A percentile compares a stretch with the other conserved stretches of the same genome.
phyloP scores from a whole-genome alignment of 2,888 invertebrate genomes.

The Netelia inedita region DNA sequence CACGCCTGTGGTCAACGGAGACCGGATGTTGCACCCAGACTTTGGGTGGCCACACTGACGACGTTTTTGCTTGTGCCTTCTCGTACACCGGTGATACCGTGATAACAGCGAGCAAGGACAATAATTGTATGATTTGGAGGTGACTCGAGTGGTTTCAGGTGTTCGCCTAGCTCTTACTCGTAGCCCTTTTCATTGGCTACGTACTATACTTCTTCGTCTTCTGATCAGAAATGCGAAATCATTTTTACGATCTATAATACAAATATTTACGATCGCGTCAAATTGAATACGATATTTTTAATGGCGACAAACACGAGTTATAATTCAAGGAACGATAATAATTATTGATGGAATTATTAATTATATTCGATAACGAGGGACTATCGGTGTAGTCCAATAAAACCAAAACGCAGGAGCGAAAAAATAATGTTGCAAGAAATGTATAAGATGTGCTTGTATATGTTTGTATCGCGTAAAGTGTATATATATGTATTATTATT shows the following conservation, averaged over 20 bases:
- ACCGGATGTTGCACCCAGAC: slow-evolving; percentile 90
- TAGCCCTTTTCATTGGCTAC: slow-evolving; percentile 76
- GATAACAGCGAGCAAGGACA: slow-evolving; percentile 93
- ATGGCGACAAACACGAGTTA: not conserved
- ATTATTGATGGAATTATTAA: not conserved
- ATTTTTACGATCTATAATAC: not conserved
- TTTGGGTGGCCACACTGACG: slow-evolving; percentile 91
- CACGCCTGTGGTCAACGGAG: slow-evolving; percentile 90
- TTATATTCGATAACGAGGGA: not conserved
- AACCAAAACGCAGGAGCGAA: not conserved
- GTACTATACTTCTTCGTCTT: slow-evolving; percentile 77
- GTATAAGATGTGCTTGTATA: not conserved
- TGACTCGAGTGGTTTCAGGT: slow-evolving; percentile 90
- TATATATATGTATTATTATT: not conserved
- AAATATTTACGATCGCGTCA: not conserved
- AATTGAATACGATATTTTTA: not conserved
- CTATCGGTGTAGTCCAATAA: not conserved
- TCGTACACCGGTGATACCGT: slow-evolving; percentile 92
- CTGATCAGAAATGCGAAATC: slow-evolving; percentile 18
- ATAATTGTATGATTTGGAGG: slow-evolving; percentile 93
- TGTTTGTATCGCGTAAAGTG: not conserved
- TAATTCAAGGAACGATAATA: slow-evolving; percentile 6
- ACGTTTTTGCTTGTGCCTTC: slow-evolving; percentile 93
- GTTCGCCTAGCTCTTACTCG: slow-evolving; percentile 76
- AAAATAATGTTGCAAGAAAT: not conserved